Base-by-base conservation (phyloP, 30 jellyfish, hydroid and myxozoan species). In the Chironex yamaguchii region DNA sequence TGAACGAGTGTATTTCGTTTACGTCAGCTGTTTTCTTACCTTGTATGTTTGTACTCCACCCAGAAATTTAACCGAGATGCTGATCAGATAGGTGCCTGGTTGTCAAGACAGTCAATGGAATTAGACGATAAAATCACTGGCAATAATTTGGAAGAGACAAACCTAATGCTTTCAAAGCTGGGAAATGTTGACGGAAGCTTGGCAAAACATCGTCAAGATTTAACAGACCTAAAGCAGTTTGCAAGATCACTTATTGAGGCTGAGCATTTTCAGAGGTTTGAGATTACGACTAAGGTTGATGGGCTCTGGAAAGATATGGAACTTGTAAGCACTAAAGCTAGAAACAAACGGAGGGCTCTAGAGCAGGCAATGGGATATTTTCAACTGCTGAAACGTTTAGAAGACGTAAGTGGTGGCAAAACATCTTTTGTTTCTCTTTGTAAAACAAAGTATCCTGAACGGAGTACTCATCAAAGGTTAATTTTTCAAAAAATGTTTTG, bases 1-100 rank as follows among this genome's bases (percentile, higher is more conserved):
- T n/a, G n/a, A n/a, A n/a, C n/a, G n/a, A n/a, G n/a, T n/a, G n/a
- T n/a, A n/a, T n/a, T n/a, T n/a, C n/a, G n/a, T n/a, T n/a, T n/a
- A n/a, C n/a, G n/a, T n/a, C n/a, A n/a, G n/a, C n/a, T n/a, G n/a
- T n/a, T n/a, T n/a, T n/a, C n/a, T n/a, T n/a, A n/a, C n/a, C n/a
- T n/a, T n/a, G n/a, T n/a, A n/a, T n/a, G n/a, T n/a, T n/a, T n/a
- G n/a, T n/a, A n/a, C n/a, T n/a, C n/a, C n/a, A n/a, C n/a, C 0
- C 82, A 85, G 95, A 85, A 81, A 34, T 85, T 85, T 36, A 81
- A 81, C 28, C 35, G 88, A 9, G 95, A 85, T 12, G 28, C 73
- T 4, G 95, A 73, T 27, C 95, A 72, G 48, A 85, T 85, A 14
- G 89, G 63, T 12, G 30, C 52, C 49, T 85, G 95, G 95, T 67